Conservation (phyloP, 2,797 vertebrate species). For the Leucoraja ocellata region DNA sequence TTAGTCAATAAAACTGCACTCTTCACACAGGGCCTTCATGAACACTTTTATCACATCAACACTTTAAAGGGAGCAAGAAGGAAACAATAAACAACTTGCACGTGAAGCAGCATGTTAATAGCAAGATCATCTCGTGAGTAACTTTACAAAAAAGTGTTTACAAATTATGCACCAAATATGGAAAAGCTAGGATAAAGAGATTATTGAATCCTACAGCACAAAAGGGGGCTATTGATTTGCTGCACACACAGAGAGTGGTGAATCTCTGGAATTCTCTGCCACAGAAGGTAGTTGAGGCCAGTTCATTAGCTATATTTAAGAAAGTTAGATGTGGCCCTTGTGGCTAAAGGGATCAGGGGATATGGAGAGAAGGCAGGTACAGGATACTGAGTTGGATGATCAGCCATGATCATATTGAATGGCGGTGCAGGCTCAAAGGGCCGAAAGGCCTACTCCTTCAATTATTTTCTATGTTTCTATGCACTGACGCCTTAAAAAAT, state of each 20-base stretch:
- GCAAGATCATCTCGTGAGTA: neutral
- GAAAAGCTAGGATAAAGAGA: neutral
- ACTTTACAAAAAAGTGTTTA: neutral
- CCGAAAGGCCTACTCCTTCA: too few relatives aligned
- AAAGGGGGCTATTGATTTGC: neutral
- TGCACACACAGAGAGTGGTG: too few relatives aligned
- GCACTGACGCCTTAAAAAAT: neutral
- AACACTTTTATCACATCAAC: neutral
- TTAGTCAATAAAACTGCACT: neutral
- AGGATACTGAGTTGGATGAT: too few relatives aligned
- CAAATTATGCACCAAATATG: neutral
- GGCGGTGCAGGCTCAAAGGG: too few relatives aligned
- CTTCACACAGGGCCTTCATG: neutral
- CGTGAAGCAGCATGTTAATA: neutral
- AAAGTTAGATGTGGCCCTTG: too few relatives aligned
- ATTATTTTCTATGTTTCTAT: too few relatives aligned
- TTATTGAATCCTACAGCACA: neutral
- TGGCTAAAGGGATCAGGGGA: too few relatives aligned
- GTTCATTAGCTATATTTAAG: too few relatives aligned
- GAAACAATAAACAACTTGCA: neutral
- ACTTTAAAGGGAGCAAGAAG: constrained; percentile 11
- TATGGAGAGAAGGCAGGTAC: too few relatives aligned
- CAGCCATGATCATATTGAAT: too few relatives aligned
- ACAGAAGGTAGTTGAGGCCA: too few relatives aligned
- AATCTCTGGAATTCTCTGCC: too few relatives aligned